Evolutionary conservation across 2,888 invertebrate species (phyloP).

Genomic region (Caenorhabditis doughertyi): DNA sequence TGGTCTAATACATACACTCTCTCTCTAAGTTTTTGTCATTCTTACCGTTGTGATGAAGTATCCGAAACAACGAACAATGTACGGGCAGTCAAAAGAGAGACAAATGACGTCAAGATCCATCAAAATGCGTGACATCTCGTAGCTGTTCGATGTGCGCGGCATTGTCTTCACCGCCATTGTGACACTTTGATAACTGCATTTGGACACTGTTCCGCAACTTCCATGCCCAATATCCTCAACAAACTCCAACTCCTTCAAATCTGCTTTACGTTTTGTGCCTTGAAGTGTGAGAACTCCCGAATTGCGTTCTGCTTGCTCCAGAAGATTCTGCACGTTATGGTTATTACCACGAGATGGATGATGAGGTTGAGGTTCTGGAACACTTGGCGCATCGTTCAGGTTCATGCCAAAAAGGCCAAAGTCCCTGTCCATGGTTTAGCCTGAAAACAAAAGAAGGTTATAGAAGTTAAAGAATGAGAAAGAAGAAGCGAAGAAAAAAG

Average conservation of each 20-base stretch:
- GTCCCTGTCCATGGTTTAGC: conserved; percentile 23
- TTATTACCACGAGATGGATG: conserved; percentile 34
- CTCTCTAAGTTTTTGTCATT: too few relatives aligned
- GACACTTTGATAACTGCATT: conserved; percentile 87
- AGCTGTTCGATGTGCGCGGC: conserved; percentile 95
- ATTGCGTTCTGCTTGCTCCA: conserved; percentile 26
- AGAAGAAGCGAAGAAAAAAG: neutral
- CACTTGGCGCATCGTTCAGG: neutral
- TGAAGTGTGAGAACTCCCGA: conserved; percentile 39
- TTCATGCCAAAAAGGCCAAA: conserved; percentile 35
- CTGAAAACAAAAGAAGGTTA: neutral
- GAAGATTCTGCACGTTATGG: conserved; percentile 24
- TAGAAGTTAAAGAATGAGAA: neutral
- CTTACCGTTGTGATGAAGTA: conserved; percentile 96
- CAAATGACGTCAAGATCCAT: conserved; percentile 99
- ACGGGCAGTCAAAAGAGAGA: conserved; percentile 96
- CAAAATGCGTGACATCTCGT: conserved; percentile 97
- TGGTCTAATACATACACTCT: too few relatives aligned
- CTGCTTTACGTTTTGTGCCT: conserved; percentile 29
- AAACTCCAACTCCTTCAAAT: conserved; percentile 80
- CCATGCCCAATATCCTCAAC: conserved; percentile 84
- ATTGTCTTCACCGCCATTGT: conserved; percentile 86
- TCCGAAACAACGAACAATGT: conserved; percentile 96
- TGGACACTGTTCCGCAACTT: conserved; percentile 97
- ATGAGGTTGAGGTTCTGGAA: conserved; percentile 9